phyloP scores from a whole-genome alignment of 1,140 invertebrate species.

The Rhopalosiphum maidis region DNA sequence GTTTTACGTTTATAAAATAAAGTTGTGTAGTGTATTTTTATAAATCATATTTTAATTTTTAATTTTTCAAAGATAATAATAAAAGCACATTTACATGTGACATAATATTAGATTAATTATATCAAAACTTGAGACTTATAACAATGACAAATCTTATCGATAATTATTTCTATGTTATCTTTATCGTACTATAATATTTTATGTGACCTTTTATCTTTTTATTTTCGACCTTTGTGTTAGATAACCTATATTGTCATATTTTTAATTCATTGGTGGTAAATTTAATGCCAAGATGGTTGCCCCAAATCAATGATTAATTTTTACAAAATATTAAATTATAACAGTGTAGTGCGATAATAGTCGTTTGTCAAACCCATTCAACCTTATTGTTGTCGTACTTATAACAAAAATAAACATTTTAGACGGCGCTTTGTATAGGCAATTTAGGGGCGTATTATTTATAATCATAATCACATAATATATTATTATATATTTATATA shows the following conservation, averaged over 20 bases:
- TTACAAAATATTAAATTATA: background rate
- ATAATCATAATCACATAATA: background rate
- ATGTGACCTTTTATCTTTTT: background rate
- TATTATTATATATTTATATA: background rate
- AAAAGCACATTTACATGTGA: too few species aligned
- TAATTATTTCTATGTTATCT: too few species aligned
- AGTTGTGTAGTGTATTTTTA: too few species aligned
- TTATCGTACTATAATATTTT: background rate
- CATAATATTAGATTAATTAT: too few species aligned
- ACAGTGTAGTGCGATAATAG: background rate
- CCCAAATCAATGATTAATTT: background rate
- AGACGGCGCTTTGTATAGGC: background rate
- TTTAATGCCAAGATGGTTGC: background rate
- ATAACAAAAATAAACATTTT: background rate
- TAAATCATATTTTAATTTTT: too few species aligned
- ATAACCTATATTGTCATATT: background rate
- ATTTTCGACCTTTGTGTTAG: background rate
- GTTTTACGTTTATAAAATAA: too few species aligned
- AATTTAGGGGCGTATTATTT: background rate
- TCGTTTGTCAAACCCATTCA: background rate
- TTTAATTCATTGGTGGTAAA: background rate
- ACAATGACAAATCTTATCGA: too few species aligned
- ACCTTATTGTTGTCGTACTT: background rate
- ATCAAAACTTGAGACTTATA: too few species aligned
- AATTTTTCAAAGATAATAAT: too few species aligned